Conservation (phyloP, 2,797 vertebrate species). For the Paguma larvata region DNA sequence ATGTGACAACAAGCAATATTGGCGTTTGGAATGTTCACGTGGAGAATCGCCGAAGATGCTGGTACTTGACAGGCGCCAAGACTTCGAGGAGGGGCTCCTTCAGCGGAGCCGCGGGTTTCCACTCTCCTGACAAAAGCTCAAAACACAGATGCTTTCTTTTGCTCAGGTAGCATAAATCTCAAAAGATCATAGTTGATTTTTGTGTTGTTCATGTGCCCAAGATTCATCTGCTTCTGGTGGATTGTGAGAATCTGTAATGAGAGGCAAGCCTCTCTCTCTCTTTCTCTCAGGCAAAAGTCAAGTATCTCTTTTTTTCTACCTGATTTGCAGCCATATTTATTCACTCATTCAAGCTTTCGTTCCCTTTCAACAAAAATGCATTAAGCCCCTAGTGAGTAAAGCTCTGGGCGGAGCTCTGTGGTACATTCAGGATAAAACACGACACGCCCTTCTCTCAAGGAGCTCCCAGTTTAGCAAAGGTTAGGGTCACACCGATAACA, state of each 20-base stretch:
- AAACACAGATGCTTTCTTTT: constrained; percentile 56
- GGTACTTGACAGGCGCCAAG: constrained; percentile 70
- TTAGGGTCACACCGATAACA: neutral
- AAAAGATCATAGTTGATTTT: constrained; percentile 43
- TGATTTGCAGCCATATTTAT: constrained; percentile 22
- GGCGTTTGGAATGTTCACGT: constrained; percentile 81
- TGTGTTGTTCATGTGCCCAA: neutral
- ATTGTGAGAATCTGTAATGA: constrained; percentile 48
- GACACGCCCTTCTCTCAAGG: constrained; percentile 32
- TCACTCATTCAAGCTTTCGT: constrained; percentile 30
- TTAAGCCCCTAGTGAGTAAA: neutral
- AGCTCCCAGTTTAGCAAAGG: neutral
- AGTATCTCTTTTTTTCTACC: neutral
- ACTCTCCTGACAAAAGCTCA: constrained; percentile 58
- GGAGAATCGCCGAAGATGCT: constrained; percentile 77
- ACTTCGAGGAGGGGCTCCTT: constrained; percentile 60
- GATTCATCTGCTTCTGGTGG: neutral
- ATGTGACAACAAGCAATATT: constrained; percentile 86
- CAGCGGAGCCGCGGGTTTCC: constrained; percentile 46
- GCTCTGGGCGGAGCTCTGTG: neutral
- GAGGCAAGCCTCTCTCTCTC: neutral
- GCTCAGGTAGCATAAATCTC: neutral
- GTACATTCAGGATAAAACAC: neutral
- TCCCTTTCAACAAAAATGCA: constrained; percentile 3
- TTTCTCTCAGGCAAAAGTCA: neutral